Evolutionary conservation across 2,113 vertebrate genomes (phyloP).

Genomic region (Platycercus adscitus): DNA sequence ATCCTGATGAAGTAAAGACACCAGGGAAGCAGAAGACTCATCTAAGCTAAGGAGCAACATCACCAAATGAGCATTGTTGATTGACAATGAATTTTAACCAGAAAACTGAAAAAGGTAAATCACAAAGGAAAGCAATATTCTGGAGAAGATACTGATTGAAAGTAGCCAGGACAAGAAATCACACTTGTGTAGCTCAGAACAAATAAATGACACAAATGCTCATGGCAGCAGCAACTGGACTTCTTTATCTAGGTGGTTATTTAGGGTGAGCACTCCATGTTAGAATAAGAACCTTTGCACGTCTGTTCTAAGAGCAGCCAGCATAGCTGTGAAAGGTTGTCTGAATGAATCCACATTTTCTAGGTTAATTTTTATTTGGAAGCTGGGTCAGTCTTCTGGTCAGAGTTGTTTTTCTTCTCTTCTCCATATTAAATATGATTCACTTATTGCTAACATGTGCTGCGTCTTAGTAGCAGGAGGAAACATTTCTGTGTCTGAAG

Average conservation of each 20-base stretch:
- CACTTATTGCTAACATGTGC: constrained; percentile 63
- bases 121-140: neutral
- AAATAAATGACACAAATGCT: neutral
- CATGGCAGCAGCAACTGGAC: neutral
- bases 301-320: neutral
- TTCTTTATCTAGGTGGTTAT: neutral
- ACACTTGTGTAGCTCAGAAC: neutral
- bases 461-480: constrained; percentile 49
- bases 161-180: neutral
- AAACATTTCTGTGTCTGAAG: constrained; percentile 52
- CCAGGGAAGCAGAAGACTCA: neutral
- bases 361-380: constrained; percentile 18
- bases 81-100: neutral
- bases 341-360: neutral
- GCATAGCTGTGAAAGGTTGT: neutral
- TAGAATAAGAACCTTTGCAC: neutral
- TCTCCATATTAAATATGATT: constrained; percentile 51
- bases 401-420: constrained; percentile 47
- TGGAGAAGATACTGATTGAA: neutral
- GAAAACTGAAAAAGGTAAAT: neutral
- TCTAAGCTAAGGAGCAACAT: neutral
- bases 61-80: neutral
- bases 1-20: neutral
- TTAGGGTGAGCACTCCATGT: neutral
- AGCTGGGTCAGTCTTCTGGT: constrained; percentile 13